Base-by-base conservation (phyloP, 2,888 invertebrate genomes). In the Acrobasis consociella region DNA sequence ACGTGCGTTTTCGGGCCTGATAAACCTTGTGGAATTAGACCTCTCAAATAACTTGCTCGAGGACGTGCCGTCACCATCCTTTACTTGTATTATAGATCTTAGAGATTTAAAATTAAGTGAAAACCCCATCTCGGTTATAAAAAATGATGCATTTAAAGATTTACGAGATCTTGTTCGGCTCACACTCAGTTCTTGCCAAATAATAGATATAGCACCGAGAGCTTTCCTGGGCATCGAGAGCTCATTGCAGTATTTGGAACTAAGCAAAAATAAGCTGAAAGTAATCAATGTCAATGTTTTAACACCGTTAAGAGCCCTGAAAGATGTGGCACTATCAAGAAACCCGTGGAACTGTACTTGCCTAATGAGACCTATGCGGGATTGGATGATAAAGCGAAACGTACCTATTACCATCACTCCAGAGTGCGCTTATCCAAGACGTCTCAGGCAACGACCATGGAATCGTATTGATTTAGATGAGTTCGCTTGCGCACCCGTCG, bases 291-390 rank as follows among this genome's bases (percentile, higher is more conserved):
- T 96, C 13, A 93, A 94, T 46, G 94, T 95, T 11, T 89, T 97
- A 65, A 95, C 95, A 0, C 93, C 95, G 10, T 85, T 97, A 55
- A 90, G 94, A 68, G 95, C 94, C 68, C 85, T 97, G 60, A 95
- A 96, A 77, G 96, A 96, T 13, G 86, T 97, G 66, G 96, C 96
- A 74, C 84, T 97, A 68, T 94, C 95, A n/a, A 94, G 93, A 65
- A 97, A 97, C 84, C 96, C 95, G 0, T 97, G 97, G 96, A 96
- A 96, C 81, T 97, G 97, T 82, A 95, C 96, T 51, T 97, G 97
- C 80, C 93, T 94, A 37, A 81, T 97, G 65, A 91, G 96, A 62
- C 96, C 96, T 0, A 82, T 97, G 67, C 90, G 96, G 22, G 95
- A 95, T 73, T 97, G 97, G 97, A 96, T 97, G 96, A 85, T 95